Evolutionary conservation across 2,888 invertebrate species (phyloP).

Genomic region (Heliconius charithonia): DNA sequence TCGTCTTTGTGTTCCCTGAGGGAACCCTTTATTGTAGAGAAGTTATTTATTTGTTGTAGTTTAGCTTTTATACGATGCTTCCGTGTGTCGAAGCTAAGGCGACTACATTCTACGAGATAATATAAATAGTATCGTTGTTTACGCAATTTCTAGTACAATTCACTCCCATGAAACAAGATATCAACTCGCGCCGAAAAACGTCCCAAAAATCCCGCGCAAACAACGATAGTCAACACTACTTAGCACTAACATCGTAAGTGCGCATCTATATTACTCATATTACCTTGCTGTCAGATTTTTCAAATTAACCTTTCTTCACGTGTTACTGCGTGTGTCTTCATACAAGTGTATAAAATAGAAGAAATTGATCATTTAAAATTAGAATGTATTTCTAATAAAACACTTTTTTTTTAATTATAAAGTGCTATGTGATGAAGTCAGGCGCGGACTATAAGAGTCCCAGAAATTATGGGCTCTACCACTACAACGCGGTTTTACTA

Average conservation of each 20-base stretch:
- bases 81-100: conserved; percentile 27
- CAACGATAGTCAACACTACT: conserved; percentile 11
- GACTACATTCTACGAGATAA: conserved; percentile 12
- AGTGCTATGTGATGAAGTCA: not conserved
- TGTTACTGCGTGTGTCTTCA: not conserved
- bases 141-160: not conserved
- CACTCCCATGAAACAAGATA: not conserved
- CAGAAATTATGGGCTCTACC: not conserved
- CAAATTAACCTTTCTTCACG: not conserved
- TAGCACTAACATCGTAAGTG: conserved; percentile 33
- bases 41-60: not conserved
- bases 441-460: not conserved
- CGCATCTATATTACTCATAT: conserved; percentile 31
- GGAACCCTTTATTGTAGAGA: not conserved
- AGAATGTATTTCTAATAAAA: not conserved
- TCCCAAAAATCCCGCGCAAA: not conserved
- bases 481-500: not conserved
- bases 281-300: not conserved
- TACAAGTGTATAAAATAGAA: not conserved
- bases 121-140: not conserved
- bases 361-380: not conserved
- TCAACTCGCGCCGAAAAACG: not conserved
- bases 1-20: not conserved
- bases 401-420: not conserved
- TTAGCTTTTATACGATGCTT: conserved; percentile 2